A percentile compares a stretch with the other conserved stretches of the same genome.
phyloP scores from a whole-genome alignment of 2,113 vertebrate species.

The Otus sunia region DNA sequence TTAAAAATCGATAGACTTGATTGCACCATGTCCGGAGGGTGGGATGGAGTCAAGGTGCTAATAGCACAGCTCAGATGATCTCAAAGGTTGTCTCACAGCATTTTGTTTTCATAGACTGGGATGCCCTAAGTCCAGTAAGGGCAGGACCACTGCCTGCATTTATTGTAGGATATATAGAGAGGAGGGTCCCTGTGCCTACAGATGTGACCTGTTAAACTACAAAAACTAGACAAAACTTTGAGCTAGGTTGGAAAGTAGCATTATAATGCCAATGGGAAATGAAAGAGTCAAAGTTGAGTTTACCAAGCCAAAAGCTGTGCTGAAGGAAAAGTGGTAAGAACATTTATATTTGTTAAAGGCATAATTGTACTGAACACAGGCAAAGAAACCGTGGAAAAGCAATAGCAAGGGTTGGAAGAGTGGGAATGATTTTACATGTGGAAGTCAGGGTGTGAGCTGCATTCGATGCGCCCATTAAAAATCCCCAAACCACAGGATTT shows the following conservation, averaged over 20 bases:
- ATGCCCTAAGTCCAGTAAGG: not conserved
- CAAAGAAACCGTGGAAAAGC: not conserved
- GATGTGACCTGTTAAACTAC: not conserved
- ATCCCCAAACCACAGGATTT: not conserved
- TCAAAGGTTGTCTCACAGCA: not conserved
- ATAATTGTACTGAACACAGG: not conserved
- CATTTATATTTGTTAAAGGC: not conserved
- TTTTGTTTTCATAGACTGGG: not conserved
- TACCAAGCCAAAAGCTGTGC: not conserved
- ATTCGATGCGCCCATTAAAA: not conserved
- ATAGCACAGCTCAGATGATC: not conserved
- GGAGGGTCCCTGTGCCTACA: not conserved
- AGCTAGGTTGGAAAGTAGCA: not conserved
- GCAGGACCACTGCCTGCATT: not conserved
- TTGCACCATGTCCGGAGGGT: not conserved
- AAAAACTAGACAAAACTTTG: not conserved
- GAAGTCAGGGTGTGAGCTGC: not conserved
- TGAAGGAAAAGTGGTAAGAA: not conserved
- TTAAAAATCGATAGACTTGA: not conserved
- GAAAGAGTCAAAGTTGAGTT: not conserved
- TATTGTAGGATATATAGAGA: not conserved
- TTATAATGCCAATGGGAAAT: not conserved
- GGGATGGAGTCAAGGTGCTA: not conserved
- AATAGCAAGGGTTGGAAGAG: not conserved
- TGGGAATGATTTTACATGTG: not conserved